Conservation (phyloP, 2,113 vertebrate genomes). For the Antigone vipio region DNA sequence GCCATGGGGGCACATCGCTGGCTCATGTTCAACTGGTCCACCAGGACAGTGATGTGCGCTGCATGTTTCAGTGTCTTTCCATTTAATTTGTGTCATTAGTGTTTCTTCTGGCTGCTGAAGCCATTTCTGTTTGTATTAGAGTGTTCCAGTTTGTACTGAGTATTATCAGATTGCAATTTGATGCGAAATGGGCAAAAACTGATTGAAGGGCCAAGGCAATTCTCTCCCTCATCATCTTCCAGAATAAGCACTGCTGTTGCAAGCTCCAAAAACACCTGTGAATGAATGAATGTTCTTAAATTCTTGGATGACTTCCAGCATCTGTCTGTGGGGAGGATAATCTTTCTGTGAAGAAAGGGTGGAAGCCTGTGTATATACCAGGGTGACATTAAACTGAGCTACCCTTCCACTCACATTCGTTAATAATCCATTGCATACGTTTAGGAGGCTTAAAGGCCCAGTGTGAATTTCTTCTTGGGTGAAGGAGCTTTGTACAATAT, state of each 20-base stretch:
- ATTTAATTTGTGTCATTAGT: background rate
- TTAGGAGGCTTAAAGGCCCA: background rate
- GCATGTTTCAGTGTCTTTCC: background rate
- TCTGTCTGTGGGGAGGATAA: constrained; percentile 24
- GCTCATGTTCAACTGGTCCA: background rate
- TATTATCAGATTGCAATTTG: constrained; percentile 20
- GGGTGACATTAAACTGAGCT: constrained; percentile 24
- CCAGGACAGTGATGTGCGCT: background rate
- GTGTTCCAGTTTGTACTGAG: constrained; percentile 11
- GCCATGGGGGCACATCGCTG: background rate
- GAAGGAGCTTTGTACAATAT: background rate
- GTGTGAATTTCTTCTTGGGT: background rate
- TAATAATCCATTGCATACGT: constrained; percentile 7
- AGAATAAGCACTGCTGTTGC: constrained; percentile 25
- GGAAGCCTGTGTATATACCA: background rate
- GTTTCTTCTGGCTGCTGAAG: background rate
- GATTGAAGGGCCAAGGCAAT: constrained; percentile 34
- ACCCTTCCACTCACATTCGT: constrained; percentile 4
- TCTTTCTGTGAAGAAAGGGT: constrained; percentile 18
- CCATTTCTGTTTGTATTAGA: constrained; percentile 4
- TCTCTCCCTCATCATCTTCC: constrained; percentile 41
- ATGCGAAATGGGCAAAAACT: constrained; percentile 8
- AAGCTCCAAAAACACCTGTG: constrained; percentile 45
- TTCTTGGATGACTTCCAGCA: constrained; percentile 47
- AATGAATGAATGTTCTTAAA: constrained; percentile 44